phyloP scores from a whole-genome alignment of 2,888 invertebrate species.

The Lamellibrachia columna region DNA sequence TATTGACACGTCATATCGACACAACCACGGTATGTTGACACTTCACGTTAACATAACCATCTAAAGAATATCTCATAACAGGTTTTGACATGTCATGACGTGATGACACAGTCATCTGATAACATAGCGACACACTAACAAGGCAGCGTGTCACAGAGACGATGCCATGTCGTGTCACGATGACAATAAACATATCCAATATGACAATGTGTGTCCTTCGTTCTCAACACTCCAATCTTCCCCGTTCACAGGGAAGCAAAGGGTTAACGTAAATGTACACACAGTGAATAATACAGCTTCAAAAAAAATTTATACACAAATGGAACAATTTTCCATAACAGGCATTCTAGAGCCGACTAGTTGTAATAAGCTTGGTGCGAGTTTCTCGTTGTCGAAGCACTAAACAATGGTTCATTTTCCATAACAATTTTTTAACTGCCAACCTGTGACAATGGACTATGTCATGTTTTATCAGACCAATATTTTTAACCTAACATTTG shows the following conservation, averaged over 20 bases:
- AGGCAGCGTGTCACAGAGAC: background rate
- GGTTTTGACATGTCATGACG: background rate
- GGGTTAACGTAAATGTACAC: background rate
- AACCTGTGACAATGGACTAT: background rate
- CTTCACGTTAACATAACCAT: background rate
- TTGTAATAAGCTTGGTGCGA: background rate
- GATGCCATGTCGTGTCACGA: background rate
- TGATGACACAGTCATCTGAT: background rate
- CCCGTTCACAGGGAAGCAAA: background rate
- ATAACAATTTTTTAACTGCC: background rate
- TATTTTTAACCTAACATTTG: background rate
- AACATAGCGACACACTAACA: background rate
- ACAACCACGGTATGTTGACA: background rate
- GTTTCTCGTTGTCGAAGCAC: constrained; percentile 1
- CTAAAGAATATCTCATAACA: background rate
- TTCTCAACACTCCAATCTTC: background rate
- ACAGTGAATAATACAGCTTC: constrained; percentile 9
- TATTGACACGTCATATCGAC: background rate
- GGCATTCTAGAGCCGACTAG: background rate
- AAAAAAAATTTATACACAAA: background rate
- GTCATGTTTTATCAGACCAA: background rate
- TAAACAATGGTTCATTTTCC: background rate
- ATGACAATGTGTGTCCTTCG: background rate
- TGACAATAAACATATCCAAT: background rate
- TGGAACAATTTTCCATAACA: background rate